A percentile compares a stretch with the other conserved stretches of the same genome.
Conservation (phyloP, 2,888 invertebrate genomes). For the Autographa gamma region DNA sequence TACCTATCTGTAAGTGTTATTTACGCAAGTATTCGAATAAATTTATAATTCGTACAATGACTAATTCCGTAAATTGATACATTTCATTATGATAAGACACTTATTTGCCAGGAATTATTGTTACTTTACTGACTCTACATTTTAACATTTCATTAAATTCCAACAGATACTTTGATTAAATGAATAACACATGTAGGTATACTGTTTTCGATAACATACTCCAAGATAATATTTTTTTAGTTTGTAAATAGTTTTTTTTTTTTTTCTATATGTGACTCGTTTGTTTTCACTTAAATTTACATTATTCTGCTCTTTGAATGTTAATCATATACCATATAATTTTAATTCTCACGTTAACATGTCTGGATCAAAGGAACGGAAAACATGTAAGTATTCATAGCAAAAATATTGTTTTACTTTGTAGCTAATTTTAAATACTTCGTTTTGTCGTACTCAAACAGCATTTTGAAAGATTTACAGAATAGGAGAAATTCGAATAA, state of each 20-base stretch:
- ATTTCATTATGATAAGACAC: constrained; percentile 40
- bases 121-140: not conserved
- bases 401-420: constrained; percentile 13
- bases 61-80: constrained; percentile 52
- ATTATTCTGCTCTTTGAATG: constrained; percentile 10
- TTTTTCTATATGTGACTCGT: not conserved
- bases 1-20: constrained; percentile 54
- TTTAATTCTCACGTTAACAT: constrained; percentile 72
- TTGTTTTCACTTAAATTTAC: constrained; percentile 10
- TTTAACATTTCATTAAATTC: not conserved
- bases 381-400: constrained; percentile 60
- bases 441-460: not conserved
- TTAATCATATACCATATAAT: constrained; percentile 56
- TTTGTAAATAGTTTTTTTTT: not conserved
- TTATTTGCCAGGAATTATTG: not conserved
- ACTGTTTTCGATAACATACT: not conserved
- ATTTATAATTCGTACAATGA: constrained; percentile 43
- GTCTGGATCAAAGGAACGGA: constrained; percentile 57
- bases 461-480: no score
- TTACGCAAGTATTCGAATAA: constrained; percentile 38
- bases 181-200: not conserved
- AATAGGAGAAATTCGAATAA: no score
- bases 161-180: not conserved
- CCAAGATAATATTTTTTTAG: no score
- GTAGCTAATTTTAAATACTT: not conserved